Evolutionary conservation across 2,113 vertebrate species (phyloP).

Genomic region (Archilochus colubris): DNA sequence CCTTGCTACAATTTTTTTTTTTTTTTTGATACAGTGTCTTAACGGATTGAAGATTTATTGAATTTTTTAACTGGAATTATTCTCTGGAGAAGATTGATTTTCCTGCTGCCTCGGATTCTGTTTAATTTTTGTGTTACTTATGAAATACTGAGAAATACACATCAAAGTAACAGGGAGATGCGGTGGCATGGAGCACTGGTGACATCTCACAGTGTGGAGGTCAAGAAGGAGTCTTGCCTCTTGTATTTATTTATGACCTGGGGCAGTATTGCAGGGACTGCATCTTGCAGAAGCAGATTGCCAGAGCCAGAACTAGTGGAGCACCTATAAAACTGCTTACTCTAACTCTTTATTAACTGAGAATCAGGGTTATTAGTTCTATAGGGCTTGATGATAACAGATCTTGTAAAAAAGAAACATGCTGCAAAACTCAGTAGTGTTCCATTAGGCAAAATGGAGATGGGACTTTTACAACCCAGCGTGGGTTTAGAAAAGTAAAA

Average conservation of each 20-base stretch:
- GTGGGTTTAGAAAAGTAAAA: not conserved
- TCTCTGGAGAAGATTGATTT: slow-evolving; percentile 18
- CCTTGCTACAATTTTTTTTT: not conserved
- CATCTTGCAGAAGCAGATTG: not conserved
- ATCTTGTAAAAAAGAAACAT: not conserved
- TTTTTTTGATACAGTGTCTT: not conserved
- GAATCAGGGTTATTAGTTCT: not conserved
- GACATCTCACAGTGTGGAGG: not conserved
- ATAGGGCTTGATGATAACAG: not conserved
- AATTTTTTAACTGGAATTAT: not conserved
- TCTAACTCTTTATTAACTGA: not conserved
- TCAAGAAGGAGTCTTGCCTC: not conserved
- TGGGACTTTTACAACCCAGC: not conserved
- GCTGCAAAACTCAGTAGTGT: not conserved
- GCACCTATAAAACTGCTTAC: not conserved
- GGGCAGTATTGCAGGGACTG: not conserved
- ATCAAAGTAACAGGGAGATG: not conserved
- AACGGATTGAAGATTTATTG: not conserved
- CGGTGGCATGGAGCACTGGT: not conserved
- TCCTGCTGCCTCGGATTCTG: not conserved
- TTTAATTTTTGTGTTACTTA: slow-evolving; percentile 45
- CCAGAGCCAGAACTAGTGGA: not conserved
- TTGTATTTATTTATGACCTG: slow-evolving; percentile 10
- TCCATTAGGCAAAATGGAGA: not conserved
- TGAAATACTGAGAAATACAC: slow-evolving; percentile 21